A percentile compares a stretch with the other conserved stretches of the same genome.
phyloP scores from a whole-genome alignment of 2,113 vertebrate species.

The Rutilus rutilus region DNA sequence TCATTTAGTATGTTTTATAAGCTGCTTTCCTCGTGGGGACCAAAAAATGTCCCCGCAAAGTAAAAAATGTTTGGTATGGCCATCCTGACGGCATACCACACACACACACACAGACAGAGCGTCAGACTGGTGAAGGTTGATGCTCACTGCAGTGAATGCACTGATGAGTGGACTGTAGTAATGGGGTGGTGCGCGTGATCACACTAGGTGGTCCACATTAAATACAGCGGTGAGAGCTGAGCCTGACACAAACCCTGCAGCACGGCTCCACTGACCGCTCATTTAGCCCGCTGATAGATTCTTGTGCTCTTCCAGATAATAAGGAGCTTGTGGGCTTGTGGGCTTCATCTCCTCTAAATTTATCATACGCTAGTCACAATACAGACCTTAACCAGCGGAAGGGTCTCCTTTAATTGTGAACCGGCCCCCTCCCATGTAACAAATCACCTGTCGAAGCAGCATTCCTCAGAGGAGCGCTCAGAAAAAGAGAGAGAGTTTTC shows the following conservation, averaged over 20 bases:
- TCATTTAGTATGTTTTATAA: too few species aligned
- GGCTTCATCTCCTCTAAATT: slow-evolving; percentile 74
- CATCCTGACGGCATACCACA: too few species aligned
- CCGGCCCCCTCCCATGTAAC: slow-evolving; percentile 64
- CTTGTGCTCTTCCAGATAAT: slow-evolving; percentile 73
- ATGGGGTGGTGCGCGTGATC: slow-evolving; percentile 12
- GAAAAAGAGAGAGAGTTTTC: slow-evolving; percentile 33
- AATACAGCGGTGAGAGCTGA: slow-evolving; percentile 44
- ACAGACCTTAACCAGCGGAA: slow-evolving; percentile 73
- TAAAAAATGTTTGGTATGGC: too few species aligned
- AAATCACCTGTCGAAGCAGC: slow-evolving; percentile 76
- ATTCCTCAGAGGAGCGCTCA: slow-evolving; percentile 69
- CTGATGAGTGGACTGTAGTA: slow-evolving; percentile 12
- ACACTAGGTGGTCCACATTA: slow-evolving; percentile 55
- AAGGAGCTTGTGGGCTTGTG: slow-evolving; percentile 72
- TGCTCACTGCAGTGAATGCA: neutral
- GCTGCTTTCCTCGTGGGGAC: too few species aligned
- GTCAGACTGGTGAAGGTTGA: too few species aligned
- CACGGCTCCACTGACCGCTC: slow-evolving; percentile 48
- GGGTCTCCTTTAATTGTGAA: slow-evolving; percentile 77
- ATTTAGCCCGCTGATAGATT: slow-evolving; percentile 78
- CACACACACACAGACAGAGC: too few species aligned
- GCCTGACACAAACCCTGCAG: slow-evolving; percentile 50
- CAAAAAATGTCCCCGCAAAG: too few species aligned
- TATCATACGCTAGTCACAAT: slow-evolving; percentile 74